A percentile compares a stretch with the other conserved stretches of the same genome.
Conservation (phyloP, 2,113 vertebrate species). For the Amazona vittata region DNA sequence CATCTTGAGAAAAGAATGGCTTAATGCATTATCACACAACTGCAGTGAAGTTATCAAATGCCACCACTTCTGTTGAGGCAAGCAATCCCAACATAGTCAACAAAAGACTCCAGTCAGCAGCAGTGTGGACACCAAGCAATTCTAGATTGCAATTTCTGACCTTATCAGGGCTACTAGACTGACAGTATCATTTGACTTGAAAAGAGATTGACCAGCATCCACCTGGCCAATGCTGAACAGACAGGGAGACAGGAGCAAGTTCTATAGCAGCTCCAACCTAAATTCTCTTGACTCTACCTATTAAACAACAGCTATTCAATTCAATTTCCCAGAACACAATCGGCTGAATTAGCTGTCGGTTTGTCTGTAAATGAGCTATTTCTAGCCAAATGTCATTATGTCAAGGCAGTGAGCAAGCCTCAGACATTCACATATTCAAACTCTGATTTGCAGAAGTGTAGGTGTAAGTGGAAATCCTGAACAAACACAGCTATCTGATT, state of each 20-base stretch:
- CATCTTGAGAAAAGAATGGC: neutral
- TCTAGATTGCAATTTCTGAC: neutral
- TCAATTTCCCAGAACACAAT: neutral
- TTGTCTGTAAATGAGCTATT: neutral
- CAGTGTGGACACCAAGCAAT: neutral
- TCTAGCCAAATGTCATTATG: neutral
- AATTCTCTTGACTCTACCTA: neutral
- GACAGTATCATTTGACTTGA: neutral
- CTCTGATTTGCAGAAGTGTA: neutral
- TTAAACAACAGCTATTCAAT: neutral
- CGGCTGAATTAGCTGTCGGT: neutral
- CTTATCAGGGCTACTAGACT: neutral
- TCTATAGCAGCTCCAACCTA: neutral
- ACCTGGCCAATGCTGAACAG: neutral
- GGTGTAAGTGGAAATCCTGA: conserved; percentile 44
- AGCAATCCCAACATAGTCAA: neutral
- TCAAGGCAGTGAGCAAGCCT: neutral
- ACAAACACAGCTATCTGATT: neutral
- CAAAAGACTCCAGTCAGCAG: neutral
- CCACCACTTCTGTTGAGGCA: neutral
- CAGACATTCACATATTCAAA: neutral
- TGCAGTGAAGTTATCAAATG: neutral
- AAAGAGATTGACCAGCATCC: neutral
- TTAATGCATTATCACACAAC: neutral
- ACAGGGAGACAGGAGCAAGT: neutral